Base-by-base conservation (phyloP, 2,797 vertebrate genomes). In the Botia almorhae region DNA sequence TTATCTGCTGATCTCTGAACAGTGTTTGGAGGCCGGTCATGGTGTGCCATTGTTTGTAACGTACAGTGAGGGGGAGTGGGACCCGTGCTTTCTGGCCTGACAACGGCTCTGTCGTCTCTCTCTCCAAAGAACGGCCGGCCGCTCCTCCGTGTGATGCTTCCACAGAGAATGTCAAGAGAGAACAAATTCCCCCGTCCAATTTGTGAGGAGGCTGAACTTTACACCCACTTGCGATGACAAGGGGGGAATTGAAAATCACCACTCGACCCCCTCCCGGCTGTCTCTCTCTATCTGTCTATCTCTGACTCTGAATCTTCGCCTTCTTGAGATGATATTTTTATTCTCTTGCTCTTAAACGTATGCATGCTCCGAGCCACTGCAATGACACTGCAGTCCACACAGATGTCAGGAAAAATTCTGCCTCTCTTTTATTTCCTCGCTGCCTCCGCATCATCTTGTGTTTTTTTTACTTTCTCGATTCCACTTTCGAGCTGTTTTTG, bases 161-260 rank as follows among this genome's bases (percentile, higher is more conserved):
- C 84, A 82, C 86, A 88, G 90, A 92, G 89, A 91, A 92, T 90
- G 90, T 92, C 91, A 92, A 76, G 84, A 84, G 87, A 87, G 88
- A 90, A 92, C 90, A 91, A 91, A 91, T 93, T 93, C 90, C 93
- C 90, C 87, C 68, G 83, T 89, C 90, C 92, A 93, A 94, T 94
- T 94, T 94, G 90, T 88, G 89, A 89, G 88, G 87, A 90, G 91
- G 88, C 87, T 91, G 91, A 91, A 93, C 88, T 90, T 91, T 92
- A 71, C 89, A 86, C 88, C 87, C 82, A 82, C 82, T 89, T 86
- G 84, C 87, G 72, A 69, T 80, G 82, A 84, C 85, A 80, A 68
- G 78, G 67, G 84, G 64, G 83, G 87, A 61, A 86, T 82, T 81
- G 85, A 84, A 90, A 90, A 90, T 88, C 89, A 87, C 88, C 90